These are phyloP conservation scores for Apomyelois bistriatella DNA, from an alignment of 2,888 invertebrate genomes.

Conservation along the genomic window DNA sequence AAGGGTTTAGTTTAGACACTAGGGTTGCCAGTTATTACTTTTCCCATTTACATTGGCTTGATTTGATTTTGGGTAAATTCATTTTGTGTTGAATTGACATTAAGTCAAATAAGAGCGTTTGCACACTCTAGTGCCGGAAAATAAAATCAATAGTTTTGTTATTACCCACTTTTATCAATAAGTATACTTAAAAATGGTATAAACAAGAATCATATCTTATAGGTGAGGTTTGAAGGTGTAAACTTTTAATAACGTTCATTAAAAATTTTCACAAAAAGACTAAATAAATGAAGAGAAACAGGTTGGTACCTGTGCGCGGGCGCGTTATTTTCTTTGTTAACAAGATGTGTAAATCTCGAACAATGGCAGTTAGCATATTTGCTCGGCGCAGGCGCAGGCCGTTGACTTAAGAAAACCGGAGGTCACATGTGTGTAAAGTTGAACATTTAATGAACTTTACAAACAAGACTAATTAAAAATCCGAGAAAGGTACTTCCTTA, in stretches of 20 bases:
- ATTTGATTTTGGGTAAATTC: neutral
- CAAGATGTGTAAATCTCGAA: conserved; percentile 38
- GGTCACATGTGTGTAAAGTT: neutral
- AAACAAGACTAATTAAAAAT: too few species aligned
- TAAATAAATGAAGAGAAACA: neutral
- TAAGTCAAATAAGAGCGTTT: too few species aligned
- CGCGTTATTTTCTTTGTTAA: conserved; percentile 25
- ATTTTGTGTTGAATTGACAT: too few species aligned
- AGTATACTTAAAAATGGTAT: too few species aligned
- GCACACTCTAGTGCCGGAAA: too few species aligned
- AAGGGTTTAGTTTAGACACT: neutral
- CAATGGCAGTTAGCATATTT: conserved; percentile 47
- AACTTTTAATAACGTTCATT: neutral
- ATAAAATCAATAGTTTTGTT: too few species aligned
- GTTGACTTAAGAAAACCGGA: neutral
- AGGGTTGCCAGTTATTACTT: neutral
- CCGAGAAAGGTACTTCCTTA: too few species aligned
- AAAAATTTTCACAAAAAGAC: neutral
- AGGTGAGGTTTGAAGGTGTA: too few species aligned
- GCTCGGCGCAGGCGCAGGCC: conserved; percentile 35
- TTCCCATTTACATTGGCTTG: too few species aligned
- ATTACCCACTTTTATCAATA: too few species aligned
- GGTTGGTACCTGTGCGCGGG: neutral
- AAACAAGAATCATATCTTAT: too few species aligned
- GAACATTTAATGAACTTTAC: neutral